Conservation (phyloP, 2,797 vertebrate genomes). For the Sebastes matsubarae region DNA sequence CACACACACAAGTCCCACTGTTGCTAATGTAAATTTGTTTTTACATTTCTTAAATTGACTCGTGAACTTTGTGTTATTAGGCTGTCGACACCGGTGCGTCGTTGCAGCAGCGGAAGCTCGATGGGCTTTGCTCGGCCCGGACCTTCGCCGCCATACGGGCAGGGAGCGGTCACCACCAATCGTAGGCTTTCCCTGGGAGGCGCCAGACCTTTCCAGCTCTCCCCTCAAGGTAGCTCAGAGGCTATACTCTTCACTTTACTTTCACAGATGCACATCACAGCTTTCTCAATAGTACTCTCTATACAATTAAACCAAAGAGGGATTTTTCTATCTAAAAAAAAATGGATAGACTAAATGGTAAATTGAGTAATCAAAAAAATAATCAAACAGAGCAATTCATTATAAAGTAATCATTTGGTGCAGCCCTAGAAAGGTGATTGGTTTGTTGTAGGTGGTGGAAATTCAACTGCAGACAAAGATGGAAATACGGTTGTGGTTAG, state of each 20-base stretch:
- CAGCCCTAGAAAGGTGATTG: not conserved
- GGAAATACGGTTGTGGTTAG: not conserved
- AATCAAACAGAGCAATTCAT: not conserved
- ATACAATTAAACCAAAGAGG: not conserved
- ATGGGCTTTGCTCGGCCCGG: slow-evolving; percentile 84
- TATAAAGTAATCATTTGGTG: not conserved
- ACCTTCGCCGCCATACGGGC: slow-evolving; percentile 87
- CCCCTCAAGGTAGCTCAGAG: slow-evolving; percentile 87
- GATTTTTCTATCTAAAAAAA: not conserved
- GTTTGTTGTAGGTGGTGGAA: not conserved
- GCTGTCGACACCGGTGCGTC: slow-evolving; percentile 77
- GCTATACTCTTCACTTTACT: not conserved
- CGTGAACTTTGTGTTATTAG: slow-evolving; percentile 52
- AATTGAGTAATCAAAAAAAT: not conserved
- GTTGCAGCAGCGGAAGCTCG: slow-evolving; percentile 88
- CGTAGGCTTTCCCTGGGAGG: slow-evolving; percentile 91
- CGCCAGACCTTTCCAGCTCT: slow-evolving; percentile 87
- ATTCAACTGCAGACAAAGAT: not conserved
- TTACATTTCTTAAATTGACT: not conserved
- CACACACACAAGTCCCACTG: not conserved
- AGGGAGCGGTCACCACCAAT: slow-evolving; percentile 70
- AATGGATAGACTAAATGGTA: not conserved
- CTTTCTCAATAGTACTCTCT: not conserved
- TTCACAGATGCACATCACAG: not conserved
- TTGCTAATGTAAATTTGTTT: not conserved